Base-by-base conservation (phyloP, 2,888 invertebrate species). In the Tribolium freemani region DNA sequence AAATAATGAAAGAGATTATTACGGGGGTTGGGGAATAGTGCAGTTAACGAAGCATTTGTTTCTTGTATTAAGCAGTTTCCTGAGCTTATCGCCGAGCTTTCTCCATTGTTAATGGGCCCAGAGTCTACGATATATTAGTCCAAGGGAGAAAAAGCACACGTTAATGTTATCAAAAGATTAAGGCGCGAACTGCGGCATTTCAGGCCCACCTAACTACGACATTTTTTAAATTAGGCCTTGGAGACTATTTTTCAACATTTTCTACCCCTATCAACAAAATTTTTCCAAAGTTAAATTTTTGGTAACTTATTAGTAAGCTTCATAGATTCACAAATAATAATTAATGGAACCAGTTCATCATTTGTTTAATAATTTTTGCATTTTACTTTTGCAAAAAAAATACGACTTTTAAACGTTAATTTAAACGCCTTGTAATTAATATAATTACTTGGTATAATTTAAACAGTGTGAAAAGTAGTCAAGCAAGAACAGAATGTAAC, bases 1-100 rank as follows among this genome's bases (percentile, higher is more conserved):
- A 54, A 31, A 53, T 64, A 51, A 54, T 45, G 56, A 56, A 67
- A 21, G 46, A 31, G 66, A 53, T 66, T 66, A 54, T 67, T 56
- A 56, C 5, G 46, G 56, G n/a, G 30, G 50, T 16, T 8, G 50
- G 44, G 46, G 26, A 58, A 68, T 58, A 58, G 68, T 68, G 68
- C 31, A 58, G 68, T 68, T 68, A 71, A 66, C 61, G 69, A 58
- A 69, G 71, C 78, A 75, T 78, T 78, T 78, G 76, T 76, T 76
- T 75, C 76, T 71, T 73, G 75, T 73, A 78, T 76, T 76, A 78
- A 78, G 77, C 75, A 75, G 75, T 78, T 77, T 77, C 71, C 75
- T 74, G 75, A 67, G 76, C 76, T 78, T 78, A 78, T 78, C 76
- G 73, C 64, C 26, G 64, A 68, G 68, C 68, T 75, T 75, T 71